Percentiles rank a stretch among this genome's conserved stretches.
These are phyloP conservation scores for Morpho deidamia DNA, from an alignment of 2,888 invertebrate species.

Conservation along the genomic window DNA sequence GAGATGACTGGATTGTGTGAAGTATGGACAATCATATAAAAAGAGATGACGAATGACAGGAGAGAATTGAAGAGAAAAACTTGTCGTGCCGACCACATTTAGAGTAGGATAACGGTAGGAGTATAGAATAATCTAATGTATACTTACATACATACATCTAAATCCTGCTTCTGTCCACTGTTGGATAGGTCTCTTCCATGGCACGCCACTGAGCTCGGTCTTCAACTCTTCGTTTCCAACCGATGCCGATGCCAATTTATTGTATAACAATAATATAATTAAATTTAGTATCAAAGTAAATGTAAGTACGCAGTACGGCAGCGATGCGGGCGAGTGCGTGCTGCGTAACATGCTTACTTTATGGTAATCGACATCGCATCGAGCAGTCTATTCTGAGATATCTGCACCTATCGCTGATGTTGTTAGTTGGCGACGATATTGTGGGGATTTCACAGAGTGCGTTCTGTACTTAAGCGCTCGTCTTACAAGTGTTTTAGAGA, in stretches of 20 bases:
- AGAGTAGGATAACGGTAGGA: too few relatives aligned
- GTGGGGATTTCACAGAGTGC: slow-evolving; percentile 3
- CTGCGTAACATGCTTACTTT: slow-evolving; percentile 6
- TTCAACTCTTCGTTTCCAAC: too few relatives aligned
- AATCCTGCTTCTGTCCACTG: too few relatives aligned
- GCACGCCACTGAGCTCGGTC: too few relatives aligned
- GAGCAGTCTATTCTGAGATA: slow-evolving; percentile 8
- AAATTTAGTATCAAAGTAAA: background rate
- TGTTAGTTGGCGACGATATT: slow-evolving; percentile 3
- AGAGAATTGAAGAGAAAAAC: too few relatives aligned
- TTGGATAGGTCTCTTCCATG: too few relatives aligned
- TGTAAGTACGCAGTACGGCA: background rate
- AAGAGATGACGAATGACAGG: too few relatives aligned
- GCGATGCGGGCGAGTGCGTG: background rate
- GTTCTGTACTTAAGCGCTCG: slow-evolving; percentile 1
- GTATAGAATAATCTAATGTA: too few relatives aligned
- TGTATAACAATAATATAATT: background rate
- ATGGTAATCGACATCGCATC: slow-evolving; percentile 10
- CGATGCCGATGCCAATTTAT: background rate
- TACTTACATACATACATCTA: too few relatives aligned
- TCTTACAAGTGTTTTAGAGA: background rate
- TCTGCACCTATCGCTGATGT: slow-evolving; percentile 5
- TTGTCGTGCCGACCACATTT: too few relatives aligned
- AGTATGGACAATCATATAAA: too few relatives aligned
- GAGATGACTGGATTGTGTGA: too few relatives aligned